These are phyloP conservation scores for Coreius guichenoti DNA, from an alignment of 2,797 vertebrate species.

Conservation along the genomic window DNA sequence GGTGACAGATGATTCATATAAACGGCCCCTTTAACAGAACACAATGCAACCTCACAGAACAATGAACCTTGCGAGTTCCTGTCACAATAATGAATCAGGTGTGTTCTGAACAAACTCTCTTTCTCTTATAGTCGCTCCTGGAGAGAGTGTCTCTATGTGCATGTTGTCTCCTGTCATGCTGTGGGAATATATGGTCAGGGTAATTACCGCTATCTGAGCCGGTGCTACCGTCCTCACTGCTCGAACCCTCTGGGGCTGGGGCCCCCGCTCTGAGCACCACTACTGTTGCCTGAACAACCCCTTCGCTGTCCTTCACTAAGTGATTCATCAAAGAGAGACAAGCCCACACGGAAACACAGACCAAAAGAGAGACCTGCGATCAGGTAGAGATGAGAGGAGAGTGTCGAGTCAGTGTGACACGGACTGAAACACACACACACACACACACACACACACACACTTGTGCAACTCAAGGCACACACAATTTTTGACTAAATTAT, in stretches of 20 bases:
- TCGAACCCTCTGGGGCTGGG: conserved; percentile 54
- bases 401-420: background rate
- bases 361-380: conserved; percentile 18
- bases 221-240: conserved; percentile 26
- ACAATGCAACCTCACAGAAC: conserved; percentile 1
- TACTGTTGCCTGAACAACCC: conserved; percentile 41
- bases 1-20: background rate
- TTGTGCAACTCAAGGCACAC: background rate
- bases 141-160: background rate
- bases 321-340: conserved; percentile 48
- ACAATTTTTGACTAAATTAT: background rate
- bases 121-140: conserved; percentile 9
- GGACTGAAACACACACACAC: background rate
- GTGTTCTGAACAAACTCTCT: conserved; percentile 14
- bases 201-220: conserved; percentile 56
- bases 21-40: background rate
- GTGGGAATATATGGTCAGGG: conserved; percentile 44
- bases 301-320: conserved; percentile 41
- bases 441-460: conserved; percentile 2
- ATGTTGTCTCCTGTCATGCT: conserved; percentile 29
- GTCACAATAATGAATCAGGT: conserved; percentile 24
- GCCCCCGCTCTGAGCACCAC: conserved; percentile 9
- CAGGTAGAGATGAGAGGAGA: conserved; percentile 14
- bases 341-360: background rate
- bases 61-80: conserved; percentile 13